Percentiles rank a stretch among this genome's conserved stretches.
phyloP scores from a whole-genome alignment of 2,113 vertebrate species.

The Leptocoma aspasia region DNA sequence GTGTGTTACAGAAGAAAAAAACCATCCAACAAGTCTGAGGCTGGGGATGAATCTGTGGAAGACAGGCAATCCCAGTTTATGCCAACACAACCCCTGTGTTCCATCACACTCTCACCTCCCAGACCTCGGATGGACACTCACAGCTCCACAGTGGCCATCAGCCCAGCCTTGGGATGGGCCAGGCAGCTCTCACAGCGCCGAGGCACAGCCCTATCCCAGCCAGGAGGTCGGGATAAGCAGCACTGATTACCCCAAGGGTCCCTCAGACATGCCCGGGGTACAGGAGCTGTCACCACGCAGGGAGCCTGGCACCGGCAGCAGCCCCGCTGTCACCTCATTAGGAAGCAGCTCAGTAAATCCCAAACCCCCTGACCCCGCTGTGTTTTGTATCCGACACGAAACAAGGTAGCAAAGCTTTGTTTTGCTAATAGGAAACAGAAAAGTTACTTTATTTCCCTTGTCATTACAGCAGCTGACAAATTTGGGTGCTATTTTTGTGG shows the following conservation, averaged over 20 bases:
- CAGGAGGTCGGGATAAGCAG: background rate
- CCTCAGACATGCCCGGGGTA: rapidly evolving
- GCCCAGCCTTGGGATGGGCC: rapidly evolving
- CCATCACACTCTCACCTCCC: rapidly evolving
- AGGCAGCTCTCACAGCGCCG: background rate
- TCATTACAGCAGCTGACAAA: slow-evolving; percentile 23
- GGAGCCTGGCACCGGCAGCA: rapidly evolving
- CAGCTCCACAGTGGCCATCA: rapidly evolving
- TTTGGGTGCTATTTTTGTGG: background rate
- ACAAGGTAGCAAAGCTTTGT: background rate
- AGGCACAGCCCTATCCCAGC: background rate
- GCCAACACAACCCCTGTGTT: background rate
- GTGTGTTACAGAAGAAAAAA: rapidly evolving
- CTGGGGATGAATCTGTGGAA: background rate
- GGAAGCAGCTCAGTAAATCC: rapidly evolving
- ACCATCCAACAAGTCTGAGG: background rate
- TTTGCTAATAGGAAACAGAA: background rate
- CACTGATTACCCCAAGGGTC: background rate
- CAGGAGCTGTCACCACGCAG: background rate
- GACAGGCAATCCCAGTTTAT: rapidly evolving
- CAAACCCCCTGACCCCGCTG: rapidly evolving
- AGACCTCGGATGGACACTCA: rapidly evolving
- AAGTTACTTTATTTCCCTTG: background rate
- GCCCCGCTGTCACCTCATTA: rapidly evolving
- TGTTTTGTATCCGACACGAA: rapidly evolving